A percentile compares a stretch with the other conserved stretches of the same genome.
These are phyloP conservation scores for Parazoanthus darwini DNA, from an alignment of 92 coral and sea anemone species.

Conservation along the genomic window DNA sequence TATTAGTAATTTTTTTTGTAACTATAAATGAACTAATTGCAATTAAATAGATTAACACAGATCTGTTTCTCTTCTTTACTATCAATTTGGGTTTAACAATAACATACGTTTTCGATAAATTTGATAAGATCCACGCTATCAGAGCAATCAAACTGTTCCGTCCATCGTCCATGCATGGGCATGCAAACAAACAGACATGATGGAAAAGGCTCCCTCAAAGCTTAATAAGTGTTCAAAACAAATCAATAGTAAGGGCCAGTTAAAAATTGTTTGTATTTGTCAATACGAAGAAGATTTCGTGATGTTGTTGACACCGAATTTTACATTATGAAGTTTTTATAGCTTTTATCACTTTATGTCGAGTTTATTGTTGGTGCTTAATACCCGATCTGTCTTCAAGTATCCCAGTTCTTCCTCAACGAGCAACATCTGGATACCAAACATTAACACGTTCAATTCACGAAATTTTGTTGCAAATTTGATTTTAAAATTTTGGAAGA, in stretches of 20 bases:
- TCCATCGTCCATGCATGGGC: not conserved
- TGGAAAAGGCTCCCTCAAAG: no score
- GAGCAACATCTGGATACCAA: not conserved
- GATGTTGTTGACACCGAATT: conserved; percentile 20
- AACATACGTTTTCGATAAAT: conserved; percentile 27
- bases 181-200: conserved; percentile 7
- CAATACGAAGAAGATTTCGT: conserved; percentile 14
- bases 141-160: not conserved
- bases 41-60: not conserved
- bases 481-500: not conserved
- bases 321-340: conserved; percentile 4
- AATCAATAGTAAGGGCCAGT: not conserved
- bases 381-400: conserved; percentile 12
- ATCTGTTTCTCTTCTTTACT: not conserved
- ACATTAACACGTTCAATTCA: not conserved
- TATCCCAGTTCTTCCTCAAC: not conserved
- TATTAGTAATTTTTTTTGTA: not conserved
- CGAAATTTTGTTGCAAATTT: not conserved
- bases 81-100: not conserved
- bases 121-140: conserved; percentile 4
- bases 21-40: not conserved
- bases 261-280: not conserved
- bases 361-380: not conserved
- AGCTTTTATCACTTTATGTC: conserved; percentile 12
- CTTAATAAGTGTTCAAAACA: not conserved